Base-by-base conservation (phyloP, 1,140 invertebrate species). In the Hylaeus volcanicus region DNA sequence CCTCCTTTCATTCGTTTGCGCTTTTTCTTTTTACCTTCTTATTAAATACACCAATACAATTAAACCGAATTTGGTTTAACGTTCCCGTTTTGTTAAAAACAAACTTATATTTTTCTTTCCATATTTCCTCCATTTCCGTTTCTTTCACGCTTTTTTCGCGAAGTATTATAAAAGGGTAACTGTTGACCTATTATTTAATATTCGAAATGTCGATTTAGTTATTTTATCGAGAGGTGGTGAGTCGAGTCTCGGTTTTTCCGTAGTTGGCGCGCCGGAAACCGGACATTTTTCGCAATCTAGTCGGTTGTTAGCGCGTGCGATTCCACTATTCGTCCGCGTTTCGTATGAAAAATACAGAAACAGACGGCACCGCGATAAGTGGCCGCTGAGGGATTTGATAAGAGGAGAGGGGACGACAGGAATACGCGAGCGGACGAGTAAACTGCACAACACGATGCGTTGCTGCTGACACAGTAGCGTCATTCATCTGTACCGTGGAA, bases 401-500 rank as follows among this genome's bases (percentile, higher is more conserved):
- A 71, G 45, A 56, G 43, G 9, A 65, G 3, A n/a, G 48, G 12
- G 55, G 58, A 14, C 11, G 3, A 15, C 43, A 71, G 58, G 51
- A 60, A 72, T 12, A 78, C 45, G 58, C 76, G 77, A 37, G 11
- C 45, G 71, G 63, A 74, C 65, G 37, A 60, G 60, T 79, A 41
- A 68, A 63, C 45, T 75, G 73, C 64, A 68, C 74, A 53, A 68
- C 74, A 53, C 72, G 63, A 74, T 56, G 63, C 78, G 71, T 43
- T 37, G 39, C n/a, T 12, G n/a, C 12, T 56, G 73, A 75, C 69
- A 80, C 64, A 75, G 73, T 51, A 45, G 48, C 73, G 64, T 80
- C 58, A 77, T 84, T 84, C 82, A 84, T 74, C 58, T 61, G n/a
- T 61, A 6, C 15, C 61, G 61, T 6, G 48, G 68, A 84, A 81